These are phyloP conservation scores for Macaca nemestrina DNA, from an alignment of 2,113 vertebrate genomes.

Conservation along the genomic window DNA sequence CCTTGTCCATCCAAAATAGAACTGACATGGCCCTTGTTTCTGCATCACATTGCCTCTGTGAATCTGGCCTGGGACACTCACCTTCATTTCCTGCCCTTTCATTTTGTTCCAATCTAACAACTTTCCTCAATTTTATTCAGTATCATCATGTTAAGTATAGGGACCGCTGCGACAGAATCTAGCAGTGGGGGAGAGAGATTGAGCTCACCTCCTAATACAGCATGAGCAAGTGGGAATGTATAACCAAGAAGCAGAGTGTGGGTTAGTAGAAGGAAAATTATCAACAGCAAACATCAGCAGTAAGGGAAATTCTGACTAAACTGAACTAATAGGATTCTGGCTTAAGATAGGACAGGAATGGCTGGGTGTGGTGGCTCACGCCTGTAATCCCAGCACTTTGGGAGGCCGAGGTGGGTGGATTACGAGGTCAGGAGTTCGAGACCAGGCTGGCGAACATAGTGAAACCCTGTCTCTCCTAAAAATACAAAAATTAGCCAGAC, in stretches of 20 bases:
- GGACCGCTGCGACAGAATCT: not conserved
- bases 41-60: not conserved
- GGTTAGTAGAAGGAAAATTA: not conserved
- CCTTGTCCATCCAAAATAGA: not conserved
- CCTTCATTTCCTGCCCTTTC: not conserved
- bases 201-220: not conserved
- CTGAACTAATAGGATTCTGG: not conserved
- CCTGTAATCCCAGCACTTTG: no score
- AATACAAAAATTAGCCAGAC: no score
- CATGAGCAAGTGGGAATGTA: not conserved
- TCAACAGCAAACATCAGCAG: not conserved
- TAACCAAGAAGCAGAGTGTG: not conserved
- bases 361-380: no score
- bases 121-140: not conserved
- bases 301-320: not conserved
- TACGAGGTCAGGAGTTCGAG: no score
- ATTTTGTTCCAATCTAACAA: not conserved
- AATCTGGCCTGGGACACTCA: not conserved
- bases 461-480: no score
- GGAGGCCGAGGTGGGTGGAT: no score
- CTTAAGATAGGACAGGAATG: not conserved
- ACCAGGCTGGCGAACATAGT: no score
- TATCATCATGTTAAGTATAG: not conserved
- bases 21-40: not conserved
- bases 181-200: not conserved